phyloP scores from a whole-genome alignment of 2,113 vertebrate species.

The Nothocercus nigrocapillus region DNA sequence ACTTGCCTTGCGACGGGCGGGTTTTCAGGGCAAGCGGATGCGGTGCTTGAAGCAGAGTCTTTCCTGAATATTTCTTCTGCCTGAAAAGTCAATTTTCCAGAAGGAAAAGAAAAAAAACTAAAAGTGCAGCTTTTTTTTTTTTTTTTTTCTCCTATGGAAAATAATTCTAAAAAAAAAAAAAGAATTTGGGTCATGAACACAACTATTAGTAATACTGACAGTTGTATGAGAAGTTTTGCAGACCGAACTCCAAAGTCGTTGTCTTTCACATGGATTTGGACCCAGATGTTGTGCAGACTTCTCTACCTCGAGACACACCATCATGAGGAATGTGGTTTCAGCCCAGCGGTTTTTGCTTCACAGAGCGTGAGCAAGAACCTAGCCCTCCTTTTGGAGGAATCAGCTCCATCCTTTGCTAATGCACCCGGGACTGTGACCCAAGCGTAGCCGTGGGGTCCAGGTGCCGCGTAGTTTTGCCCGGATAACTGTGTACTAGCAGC shows the following conservation, averaged over 20 bases:
- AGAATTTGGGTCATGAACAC: not conserved
- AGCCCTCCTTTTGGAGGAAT: not conserved
- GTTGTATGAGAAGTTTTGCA: not conserved
- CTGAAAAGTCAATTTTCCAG: not conserved
- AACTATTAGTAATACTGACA: not conserved
- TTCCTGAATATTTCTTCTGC: not conserved
- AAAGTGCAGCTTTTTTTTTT: not conserved
- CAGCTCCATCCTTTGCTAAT: fast-evolving
- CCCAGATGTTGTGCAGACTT: not conserved
- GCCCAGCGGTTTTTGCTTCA: not conserved
- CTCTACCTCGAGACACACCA: fast-evolving
- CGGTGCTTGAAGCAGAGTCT: not conserved
- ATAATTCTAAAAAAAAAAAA: not conserved
- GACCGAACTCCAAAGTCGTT: fast-evolving
- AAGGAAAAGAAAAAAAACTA: not conserved
- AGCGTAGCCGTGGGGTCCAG: fast-evolving
- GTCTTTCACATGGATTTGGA: not conserved
- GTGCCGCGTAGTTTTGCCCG: fast-evolving
- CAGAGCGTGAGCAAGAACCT: not conserved
- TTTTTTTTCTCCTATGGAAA: not conserved
- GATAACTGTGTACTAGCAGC: not conserved
- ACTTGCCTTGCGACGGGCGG: not conserved
- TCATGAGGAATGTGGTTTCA: not conserved
- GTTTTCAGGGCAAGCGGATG: not conserved
- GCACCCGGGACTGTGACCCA: not conserved